phyloP scores from a whole-genome alignment of 2,888 invertebrate species.

The Epinotia bilunana region DNA sequence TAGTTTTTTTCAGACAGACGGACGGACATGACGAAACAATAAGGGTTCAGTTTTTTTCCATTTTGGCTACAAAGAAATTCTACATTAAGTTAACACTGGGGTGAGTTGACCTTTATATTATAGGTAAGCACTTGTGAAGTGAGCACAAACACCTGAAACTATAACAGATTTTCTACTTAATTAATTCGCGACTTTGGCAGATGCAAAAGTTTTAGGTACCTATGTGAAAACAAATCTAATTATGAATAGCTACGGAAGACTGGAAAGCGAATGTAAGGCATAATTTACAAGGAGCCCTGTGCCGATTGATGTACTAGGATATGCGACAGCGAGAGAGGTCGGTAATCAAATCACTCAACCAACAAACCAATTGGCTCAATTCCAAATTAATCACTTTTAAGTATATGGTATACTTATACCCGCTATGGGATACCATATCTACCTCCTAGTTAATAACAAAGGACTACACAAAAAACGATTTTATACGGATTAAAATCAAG shows the following conservation, averaged over 20 bases:
- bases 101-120: slow-evolving; percentile 23
- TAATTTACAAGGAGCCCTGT: too few relatives aligned
- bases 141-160: not conserved
- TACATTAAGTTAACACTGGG: not conserved
- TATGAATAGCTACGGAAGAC: too few relatives aligned
- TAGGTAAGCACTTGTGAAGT: not conserved
- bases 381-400: too few relatives aligned
- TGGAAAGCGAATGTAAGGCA: too few relatives aligned
- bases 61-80: not conserved
- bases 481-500: not conserved
- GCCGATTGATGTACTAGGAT: too few relatives aligned
- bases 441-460: not conserved
- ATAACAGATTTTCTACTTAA: not conserved
- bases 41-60: too few relatives aligned
- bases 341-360: too few relatives aligned
- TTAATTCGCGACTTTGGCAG: not conserved
- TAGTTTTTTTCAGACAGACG: too few relatives aligned
- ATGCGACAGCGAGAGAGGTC: too few relatives aligned
- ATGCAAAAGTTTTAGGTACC: slow-evolving; percentile 3
- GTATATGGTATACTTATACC: too few relatives aligned
- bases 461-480: slow-evolving; percentile 3
- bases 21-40: too few relatives aligned
- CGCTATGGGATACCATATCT: not conserved
- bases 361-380: too few relatives aligned
- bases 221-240: not conserved